Evolutionary conservation across 2,113 vertebrate species (phyloP).

Genomic region (Leptosomus discolor): DNA sequence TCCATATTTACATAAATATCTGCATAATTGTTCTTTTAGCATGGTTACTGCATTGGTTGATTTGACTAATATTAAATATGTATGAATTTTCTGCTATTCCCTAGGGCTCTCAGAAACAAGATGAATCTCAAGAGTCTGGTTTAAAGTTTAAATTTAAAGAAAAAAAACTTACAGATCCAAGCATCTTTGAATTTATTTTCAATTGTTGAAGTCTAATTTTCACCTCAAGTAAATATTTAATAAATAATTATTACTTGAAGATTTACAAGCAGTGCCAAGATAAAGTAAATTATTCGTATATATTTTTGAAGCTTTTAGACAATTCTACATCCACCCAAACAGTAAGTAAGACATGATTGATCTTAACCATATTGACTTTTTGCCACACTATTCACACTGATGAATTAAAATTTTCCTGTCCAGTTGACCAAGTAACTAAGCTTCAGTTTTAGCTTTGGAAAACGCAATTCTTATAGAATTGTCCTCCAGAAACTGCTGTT

Average conservation of each 20-base stretch:
- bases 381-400: not conserved
- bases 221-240: conserved; percentile 58
- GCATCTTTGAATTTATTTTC: conserved; percentile 31
- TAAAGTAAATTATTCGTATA: conserved; percentile 41
- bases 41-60: conserved; percentile 54
- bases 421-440: not conserved
- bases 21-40: conserved; percentile 57
- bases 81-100: conserved; percentile 57
- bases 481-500: not conserved
- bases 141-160: conserved; percentile 56
- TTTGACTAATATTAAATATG: conserved; percentile 69
- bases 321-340: not conserved
- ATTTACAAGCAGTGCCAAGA: conserved; percentile 3
- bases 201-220: conserved; percentile 44
- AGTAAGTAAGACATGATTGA: not conserved
- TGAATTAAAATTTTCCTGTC: conserved; percentile 26
- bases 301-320: not conserved
- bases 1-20: conserved; percentile 52
- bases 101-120: conserved; percentile 39
- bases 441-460: not conserved
- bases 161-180: conserved; percentile 28
- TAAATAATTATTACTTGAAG: conserved; percentile 48
- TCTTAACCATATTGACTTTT: conserved; percentile 33
- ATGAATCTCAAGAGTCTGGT: conserved; percentile 61
- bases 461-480: not conserved